Evolutionary conservation across 2,797 vertebrate species (phyloP), one percentile per base, ranked within the genome.

Genomic region (Labroides dimidiatus): DNA sequence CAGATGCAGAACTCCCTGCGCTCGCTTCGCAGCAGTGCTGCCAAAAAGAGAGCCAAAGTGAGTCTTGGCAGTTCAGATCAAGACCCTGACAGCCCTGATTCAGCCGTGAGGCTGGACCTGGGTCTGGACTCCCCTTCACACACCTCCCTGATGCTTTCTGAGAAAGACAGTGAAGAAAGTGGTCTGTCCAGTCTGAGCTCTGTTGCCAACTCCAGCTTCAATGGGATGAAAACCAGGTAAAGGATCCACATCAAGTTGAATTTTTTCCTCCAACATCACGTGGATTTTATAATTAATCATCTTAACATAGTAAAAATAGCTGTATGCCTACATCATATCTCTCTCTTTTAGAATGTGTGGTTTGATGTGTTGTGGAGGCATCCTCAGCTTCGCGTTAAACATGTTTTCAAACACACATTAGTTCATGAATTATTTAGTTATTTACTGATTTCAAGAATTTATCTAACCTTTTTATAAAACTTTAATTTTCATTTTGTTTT

Each of bases 1-100:
- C 84, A 99, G 98, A 98, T 99, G 97, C 87, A 95, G 85, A 96
- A 92, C 78, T 98, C 95, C 0, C 93, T 99, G 16, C 89, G 95
- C 0, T 95, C 94, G 3, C 85, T 99, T 62, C 94, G 95, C n/a
- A 96, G 93, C 80, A 99, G 96, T 0, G 96, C 96, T 0, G 97
- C 97, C 36, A 99, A 96, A 90, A 99, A 98, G 86, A 93, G 96
- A 72, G 97, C 96, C 0, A 96, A 95, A 83, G 92, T 94, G 10
- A 95, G 91, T 70, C 84, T 94, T 43, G 92, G 90, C 64, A 65
- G 94, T 27, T 92, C 93, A 0, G 95, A 93, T 63, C 90, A 93
- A 6, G 95, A 92, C 69, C 87, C 93, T 4, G 96, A 96, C 75
- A 98, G 96, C 64, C 96, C 95, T 0, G 96, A 97, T 69, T 95